Evolutionary conservation across 2,888 invertebrate genomes (phyloP).

Genomic region (Petrolisthes manimaculis): DNA sequence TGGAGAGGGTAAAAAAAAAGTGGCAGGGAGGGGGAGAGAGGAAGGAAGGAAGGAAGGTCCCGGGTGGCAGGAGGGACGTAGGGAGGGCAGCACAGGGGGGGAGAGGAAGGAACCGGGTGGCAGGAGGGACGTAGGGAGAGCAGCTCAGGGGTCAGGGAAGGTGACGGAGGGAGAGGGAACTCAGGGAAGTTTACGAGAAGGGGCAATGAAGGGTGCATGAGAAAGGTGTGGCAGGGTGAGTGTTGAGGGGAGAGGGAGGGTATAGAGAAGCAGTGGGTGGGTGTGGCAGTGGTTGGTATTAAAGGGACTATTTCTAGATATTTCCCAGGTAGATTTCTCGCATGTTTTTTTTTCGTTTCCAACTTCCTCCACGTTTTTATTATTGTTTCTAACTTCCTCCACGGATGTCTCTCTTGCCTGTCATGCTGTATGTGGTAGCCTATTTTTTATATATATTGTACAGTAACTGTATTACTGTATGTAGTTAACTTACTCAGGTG

Average conservation of each 20-base stretch:
- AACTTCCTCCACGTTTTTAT: neutral
- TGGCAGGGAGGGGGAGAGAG: neutral
- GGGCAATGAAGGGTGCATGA: neutral
- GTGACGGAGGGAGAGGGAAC: neutral
- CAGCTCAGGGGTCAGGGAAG: neutral
- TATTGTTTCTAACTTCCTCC: neutral
- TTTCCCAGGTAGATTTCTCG: neutral
- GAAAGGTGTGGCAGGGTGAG: neutral
- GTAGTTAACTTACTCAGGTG: too few relatives aligned
- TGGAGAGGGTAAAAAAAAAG: neutral
- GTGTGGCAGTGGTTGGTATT: neutral
- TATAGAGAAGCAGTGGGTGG: neutral
- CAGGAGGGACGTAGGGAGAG: neutral
- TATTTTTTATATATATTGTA: too few relatives aligned
- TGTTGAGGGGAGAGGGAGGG: neutral
- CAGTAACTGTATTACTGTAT: too few relatives aligned
- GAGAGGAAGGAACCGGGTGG: neutral
- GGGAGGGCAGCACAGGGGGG: neutral
- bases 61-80: neutral
- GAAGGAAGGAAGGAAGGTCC: neutral
- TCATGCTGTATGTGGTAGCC: too few relatives aligned
- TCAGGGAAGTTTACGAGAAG: neutral
- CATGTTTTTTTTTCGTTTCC: neutral
- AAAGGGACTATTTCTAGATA: neutral
- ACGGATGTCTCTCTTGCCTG: too few relatives aligned